A percentile compares a stretch with the other conserved stretches of the same genome.
Conservation (phyloP, 2,888 invertebrate species). For the Caprella mutica region DNA sequence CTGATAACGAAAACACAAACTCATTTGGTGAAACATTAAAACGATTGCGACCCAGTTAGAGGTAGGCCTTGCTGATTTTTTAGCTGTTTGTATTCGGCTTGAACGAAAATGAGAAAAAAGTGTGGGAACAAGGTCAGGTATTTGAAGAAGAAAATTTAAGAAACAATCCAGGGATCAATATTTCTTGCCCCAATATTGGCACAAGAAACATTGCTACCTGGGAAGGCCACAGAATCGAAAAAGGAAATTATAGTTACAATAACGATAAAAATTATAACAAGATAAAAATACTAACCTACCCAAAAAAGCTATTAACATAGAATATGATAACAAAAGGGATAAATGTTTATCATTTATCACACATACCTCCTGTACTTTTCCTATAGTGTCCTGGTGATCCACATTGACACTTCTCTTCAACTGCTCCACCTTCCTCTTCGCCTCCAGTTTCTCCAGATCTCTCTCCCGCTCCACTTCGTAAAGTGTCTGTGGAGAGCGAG, state of each 20-base stretch:
- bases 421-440: constrained; percentile 72
- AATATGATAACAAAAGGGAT: background rate
- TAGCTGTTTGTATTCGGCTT: too few species aligned
- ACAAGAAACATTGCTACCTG: too few species aligned
- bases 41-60: too few species aligned
- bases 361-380: constrained; percentile 54
- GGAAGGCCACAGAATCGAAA: constrained; percentile 8
- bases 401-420: constrained; percentile 72
- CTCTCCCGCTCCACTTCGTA: constrained; percentile 69
- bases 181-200: too few species aligned
- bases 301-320: background rate
- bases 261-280: background rate
- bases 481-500: constrained; percentile 30
- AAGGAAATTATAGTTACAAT: background rate
- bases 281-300: background rate
- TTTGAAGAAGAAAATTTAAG: too few species aligned
- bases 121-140: too few species aligned
- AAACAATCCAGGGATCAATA: too few species aligned
- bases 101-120: too few species aligned
- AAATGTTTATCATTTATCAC: background rate
- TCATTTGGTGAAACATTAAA: too few species aligned
- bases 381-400: constrained; percentile 76
- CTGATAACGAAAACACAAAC: too few species aligned
- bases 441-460: constrained; percentile 75
- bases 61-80: too few species aligned